Percentiles rank a stretch among this genome's conserved stretches.
These are phyloP conservation scores for Pampus argenteus DNA, from an alignment of 2,797 vertebrate genomes.

Conservation along the genomic window DNA sequence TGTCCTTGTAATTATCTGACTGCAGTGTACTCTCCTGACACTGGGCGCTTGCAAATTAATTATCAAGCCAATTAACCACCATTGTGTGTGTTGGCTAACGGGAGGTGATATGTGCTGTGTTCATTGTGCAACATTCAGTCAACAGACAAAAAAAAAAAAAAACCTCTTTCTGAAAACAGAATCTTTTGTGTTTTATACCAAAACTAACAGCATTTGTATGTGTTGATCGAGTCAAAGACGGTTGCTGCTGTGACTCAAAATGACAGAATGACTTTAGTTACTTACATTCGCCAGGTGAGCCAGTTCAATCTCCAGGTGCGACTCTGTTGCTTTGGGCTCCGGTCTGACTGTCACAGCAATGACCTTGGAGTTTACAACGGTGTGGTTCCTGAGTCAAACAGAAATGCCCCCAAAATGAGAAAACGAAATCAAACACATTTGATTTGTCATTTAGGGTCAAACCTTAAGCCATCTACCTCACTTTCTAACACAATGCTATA, in stretches of 20 bases:
- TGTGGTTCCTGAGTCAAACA: conserved; percentile 92
- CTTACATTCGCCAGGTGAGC: conserved; percentile 98
- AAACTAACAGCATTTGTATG: neutral
- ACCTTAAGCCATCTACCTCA: neutral
- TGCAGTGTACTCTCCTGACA: conserved; percentile 55
- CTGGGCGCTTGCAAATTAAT: conserved; percentile 76
- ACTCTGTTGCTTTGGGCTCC: conserved; percentile 91
- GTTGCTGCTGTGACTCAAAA: neutral
- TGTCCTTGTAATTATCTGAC: conserved; percentile 77
- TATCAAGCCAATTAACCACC: conserved; percentile 79
- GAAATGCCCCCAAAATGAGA: conserved; percentile 5
- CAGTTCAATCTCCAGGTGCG: conserved; percentile 96
- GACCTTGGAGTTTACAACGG: conserved; percentile 98
- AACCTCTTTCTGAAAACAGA: conserved; percentile 16
- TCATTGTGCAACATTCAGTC: conserved; percentile 46
- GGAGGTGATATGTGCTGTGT: conserved; percentile 52
- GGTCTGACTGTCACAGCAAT: conserved; percentile 98
- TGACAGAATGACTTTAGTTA: conserved; percentile 12
- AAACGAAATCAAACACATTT: neutral
- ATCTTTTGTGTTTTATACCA: neutral
- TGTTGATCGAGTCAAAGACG: neutral
- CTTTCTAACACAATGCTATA: neutral
- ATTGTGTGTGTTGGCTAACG: conserved; percentile 75
- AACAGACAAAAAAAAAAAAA: conserved; percentile 42
- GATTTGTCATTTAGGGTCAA: neutral